These are phyloP conservation scores for Lasiurus cinereus DNA, from an alignment of 2,113 vertebrate genomes.

Conservation along the genomic window DNA sequence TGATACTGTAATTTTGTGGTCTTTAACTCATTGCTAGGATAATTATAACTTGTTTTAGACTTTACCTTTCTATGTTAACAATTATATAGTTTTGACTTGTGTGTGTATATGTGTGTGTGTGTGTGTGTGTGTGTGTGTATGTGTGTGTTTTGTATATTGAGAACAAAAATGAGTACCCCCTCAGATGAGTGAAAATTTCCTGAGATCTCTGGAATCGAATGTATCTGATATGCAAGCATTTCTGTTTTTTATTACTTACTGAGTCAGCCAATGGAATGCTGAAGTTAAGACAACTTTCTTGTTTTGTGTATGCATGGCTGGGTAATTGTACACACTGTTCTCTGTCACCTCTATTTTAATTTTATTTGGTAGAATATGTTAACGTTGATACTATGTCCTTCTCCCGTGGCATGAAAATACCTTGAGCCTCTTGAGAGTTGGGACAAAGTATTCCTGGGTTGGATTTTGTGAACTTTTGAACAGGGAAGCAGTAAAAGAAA, in stretches of 20 bases:
- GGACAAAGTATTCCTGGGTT: neutral
- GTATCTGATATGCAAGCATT: neutral
- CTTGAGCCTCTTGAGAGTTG: neutral
- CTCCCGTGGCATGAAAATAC: neutral
- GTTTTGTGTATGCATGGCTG: neutral
- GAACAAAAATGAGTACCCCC: neutral
- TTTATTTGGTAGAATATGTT: neutral
- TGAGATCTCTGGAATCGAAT: neutral
- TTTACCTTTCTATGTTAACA: neutral
- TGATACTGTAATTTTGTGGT: neutral
- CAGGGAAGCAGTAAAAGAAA: neutral
- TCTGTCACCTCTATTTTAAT: neutral
- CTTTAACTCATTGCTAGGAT: neutral
- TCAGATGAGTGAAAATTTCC: neutral
- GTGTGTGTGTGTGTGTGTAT: neutral
- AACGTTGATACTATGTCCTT: neutral
- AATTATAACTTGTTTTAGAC: neutral
- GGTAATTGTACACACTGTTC: neutral
- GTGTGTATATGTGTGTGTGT: too few species aligned
- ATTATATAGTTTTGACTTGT: neutral
- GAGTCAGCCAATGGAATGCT: neutral
- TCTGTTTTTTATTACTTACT: neutral
- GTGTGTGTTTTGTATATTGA: neutral
- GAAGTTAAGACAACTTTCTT: neutral
- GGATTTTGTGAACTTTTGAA: neutral